phyloP scores from a whole-genome alignment of 2,888 invertebrate genomes.

The Orthonevra nobilis region DNA sequence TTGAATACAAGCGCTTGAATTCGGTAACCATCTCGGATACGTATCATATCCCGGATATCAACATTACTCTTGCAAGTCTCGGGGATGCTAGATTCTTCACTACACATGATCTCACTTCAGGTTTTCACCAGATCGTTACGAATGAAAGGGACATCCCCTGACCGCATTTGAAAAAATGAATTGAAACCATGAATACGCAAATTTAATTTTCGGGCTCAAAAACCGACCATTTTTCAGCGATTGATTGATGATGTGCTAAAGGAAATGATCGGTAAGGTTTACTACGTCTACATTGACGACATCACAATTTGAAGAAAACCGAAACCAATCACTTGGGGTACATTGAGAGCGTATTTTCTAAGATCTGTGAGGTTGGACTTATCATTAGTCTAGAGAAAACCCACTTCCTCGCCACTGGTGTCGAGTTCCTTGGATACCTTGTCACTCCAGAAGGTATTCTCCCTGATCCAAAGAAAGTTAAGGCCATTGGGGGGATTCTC shows the following conservation, averaged over 20 bases:
- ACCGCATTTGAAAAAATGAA: slow-evolving; percentile 68
- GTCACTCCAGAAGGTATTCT: slow-evolving; percentile 52
- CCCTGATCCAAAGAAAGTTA: slow-evolving; percentile 35
- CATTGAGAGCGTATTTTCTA: slow-evolving; percentile 38
- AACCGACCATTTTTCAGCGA: slow-evolving; percentile 63
- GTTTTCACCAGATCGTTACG: slow-evolving; percentile 18
- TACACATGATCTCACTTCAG: slow-evolving; percentile 66
- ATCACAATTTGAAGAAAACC: slow-evolving; percentile 54
- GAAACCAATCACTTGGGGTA: slow-evolving; percentile 38
- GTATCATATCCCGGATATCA: slow-evolving; percentile 68
- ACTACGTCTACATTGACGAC: slow-evolving; percentile 68
- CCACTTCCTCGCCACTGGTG: slow-evolving; percentile 48
- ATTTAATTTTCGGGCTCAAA: slow-evolving; percentile 1
- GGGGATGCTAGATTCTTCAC: slow-evolving; percentile 65
- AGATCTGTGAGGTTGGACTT: slow-evolving; percentile 23
- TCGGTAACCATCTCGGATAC: slow-evolving; percentile 47
- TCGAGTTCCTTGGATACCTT: slow-evolving; percentile 54
- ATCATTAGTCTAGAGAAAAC: slow-evolving; percentile 55
- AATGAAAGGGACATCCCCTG: slow-evolving; percentile 50
- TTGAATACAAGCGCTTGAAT: slow-evolving; percentile 10
- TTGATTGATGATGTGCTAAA: slow-evolving; percentile 67
- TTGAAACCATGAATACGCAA: slow-evolving; percentile 45
- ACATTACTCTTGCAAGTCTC: slow-evolving; percentile 59
- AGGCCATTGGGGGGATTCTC: slow-evolving; percentile 31
- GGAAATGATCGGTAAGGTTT: slow-evolving; percentile 49